Percentiles rank a stretch among this genome's conserved stretches.
These are phyloP conservation scores for Chauna torquata DNA, from an alignment of 2,113 vertebrate species.

Conservation along the genomic window DNA sequence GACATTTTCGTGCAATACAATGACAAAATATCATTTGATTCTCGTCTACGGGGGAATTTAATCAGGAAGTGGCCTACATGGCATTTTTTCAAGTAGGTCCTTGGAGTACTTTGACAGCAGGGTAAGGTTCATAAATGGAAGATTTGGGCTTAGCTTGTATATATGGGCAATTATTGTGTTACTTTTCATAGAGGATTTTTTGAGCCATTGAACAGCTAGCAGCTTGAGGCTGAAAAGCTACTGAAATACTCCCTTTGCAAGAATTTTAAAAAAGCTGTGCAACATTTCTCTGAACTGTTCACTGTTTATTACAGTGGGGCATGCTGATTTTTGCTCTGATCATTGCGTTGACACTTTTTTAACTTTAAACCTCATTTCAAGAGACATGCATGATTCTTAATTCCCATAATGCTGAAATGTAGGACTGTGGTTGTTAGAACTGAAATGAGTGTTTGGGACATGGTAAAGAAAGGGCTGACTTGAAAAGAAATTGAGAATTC, in stretches of 20 bases:
- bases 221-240: constrained; percentile 63
- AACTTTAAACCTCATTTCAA: constrained; percentile 53
- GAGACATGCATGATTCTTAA: constrained; percentile 55
- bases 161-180: constrained; percentile 46
- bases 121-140: constrained; percentile 55
- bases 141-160: constrained; percentile 59
- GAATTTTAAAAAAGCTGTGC: constrained; percentile 44
- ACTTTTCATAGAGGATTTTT: constrained; percentile 56
- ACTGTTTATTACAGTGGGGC: constrained; percentile 15
- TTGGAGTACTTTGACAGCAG: constrained; percentile 70
- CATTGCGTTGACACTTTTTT: constrained; percentile 57
- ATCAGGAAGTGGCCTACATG: constrained; percentile 73
- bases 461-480: background rate
- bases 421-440: background rate
- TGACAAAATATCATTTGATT: constrained; percentile 40
- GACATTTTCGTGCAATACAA: background rate
- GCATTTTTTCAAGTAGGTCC: constrained; percentile 74
- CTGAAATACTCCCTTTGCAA: constrained; percentile 43
- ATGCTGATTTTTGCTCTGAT: constrained; percentile 48
- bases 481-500: background rate
- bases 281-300: constrained; percentile 62
- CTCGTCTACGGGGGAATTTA: constrained; percentile 54
- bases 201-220: constrained; percentile 16
- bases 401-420: background rate
- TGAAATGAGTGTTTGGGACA: background rate